Conservation (phyloP, 2,888 invertebrate genomes). For the Lobophora halterata region DNA sequence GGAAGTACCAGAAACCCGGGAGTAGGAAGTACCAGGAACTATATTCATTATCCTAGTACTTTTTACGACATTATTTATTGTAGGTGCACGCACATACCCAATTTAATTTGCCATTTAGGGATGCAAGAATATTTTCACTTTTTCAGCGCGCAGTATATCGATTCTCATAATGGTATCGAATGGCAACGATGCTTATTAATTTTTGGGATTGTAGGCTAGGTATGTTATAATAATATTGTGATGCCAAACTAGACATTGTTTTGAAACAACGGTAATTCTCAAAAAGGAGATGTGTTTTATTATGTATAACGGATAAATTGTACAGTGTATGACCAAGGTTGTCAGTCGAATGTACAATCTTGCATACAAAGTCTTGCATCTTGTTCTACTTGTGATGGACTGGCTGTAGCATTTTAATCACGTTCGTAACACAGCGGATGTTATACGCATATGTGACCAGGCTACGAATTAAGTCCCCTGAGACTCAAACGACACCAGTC, state of each 20-base stretch:
- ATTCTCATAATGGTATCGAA: too few relatives aligned
- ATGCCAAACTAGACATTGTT: slow-evolving; percentile 18
- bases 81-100: too few relatives aligned
- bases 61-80: too few relatives aligned
- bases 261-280: slow-evolving; percentile 51
- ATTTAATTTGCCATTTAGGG: too few relatives aligned
- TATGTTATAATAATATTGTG: slow-evolving; percentile 11
- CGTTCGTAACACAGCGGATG: slow-evolving; percentile 70
- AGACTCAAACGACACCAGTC: slow-evolving; percentile 55
- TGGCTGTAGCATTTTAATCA: slow-evolving; percentile 54
- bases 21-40: too few relatives aligned
- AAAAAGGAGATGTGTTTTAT: slow-evolving; percentile 46
- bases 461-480: slow-evolving; percentile 55
- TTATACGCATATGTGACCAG: slow-evolving; percentile 65
- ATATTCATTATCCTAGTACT: too few relatives aligned
- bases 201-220: slow-evolving; percentile 8
- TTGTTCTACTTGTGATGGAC: slow-evolving; percentile 48
- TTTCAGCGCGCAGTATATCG: too few relatives aligned
- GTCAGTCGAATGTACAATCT: slow-evolving; percentile 43
- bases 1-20: too few relatives aligned
- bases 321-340: slow-evolving; percentile 56
- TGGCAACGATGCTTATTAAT: slow-evolving; percentile 2
- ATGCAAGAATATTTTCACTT: too few relatives aligned
- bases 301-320: slow-evolving; percentile 64
- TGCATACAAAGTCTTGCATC: slow-evolving; percentile 55